Conservation (phyloP, 2,797 vertebrate species). For the Thalassophryne amazonica region DNA sequence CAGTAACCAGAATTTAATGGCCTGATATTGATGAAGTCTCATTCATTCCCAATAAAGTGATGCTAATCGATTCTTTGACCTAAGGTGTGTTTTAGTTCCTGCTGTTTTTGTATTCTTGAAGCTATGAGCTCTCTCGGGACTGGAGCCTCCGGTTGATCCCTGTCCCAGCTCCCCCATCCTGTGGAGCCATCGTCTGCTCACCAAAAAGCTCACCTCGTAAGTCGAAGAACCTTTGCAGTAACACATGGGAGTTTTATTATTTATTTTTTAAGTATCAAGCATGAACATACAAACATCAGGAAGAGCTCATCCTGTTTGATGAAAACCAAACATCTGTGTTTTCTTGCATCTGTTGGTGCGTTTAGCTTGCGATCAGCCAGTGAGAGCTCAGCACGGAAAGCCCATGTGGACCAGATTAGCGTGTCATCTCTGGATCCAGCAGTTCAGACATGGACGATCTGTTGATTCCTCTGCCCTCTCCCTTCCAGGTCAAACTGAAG, state of each 20-base stretch:
- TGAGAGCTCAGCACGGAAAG: slow-evolving; percentile 66
- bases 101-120: slow-evolving; percentile 44
- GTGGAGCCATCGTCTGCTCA: slow-evolving; percentile 77
- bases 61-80: too few relatives aligned
- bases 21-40: too few relatives aligned
- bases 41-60: too few relatives aligned
- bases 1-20: too few relatives aligned
- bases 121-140: slow-evolving; percentile 84
- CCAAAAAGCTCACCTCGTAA: slow-evolving; percentile 83
- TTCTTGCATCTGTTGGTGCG: not conserved
- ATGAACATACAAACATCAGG: too few relatives aligned
- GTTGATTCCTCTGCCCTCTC: slow-evolving; percentile 43
- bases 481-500: slow-evolving; percentile 62
- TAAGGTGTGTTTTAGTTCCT: too few relatives aligned
- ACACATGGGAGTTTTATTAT: too few relatives aligned
- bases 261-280: too few relatives aligned
- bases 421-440: slow-evolving; percentile 80
- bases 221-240: too few relatives aligned
- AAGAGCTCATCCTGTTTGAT: too few relatives aligned
- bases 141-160: slow-evolving; percentile 86
- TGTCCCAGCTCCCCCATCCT: slow-evolving; percentile 82
- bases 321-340: too few relatives aligned
- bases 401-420: slow-evolving; percentile 75
- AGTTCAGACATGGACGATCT: slow-evolving; percentile 78
- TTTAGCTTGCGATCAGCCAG: slow-evolving; percentile 68